Base-by-base conservation (phyloP, 2,888 invertebrate species). In the Meloe dianella region DNA sequence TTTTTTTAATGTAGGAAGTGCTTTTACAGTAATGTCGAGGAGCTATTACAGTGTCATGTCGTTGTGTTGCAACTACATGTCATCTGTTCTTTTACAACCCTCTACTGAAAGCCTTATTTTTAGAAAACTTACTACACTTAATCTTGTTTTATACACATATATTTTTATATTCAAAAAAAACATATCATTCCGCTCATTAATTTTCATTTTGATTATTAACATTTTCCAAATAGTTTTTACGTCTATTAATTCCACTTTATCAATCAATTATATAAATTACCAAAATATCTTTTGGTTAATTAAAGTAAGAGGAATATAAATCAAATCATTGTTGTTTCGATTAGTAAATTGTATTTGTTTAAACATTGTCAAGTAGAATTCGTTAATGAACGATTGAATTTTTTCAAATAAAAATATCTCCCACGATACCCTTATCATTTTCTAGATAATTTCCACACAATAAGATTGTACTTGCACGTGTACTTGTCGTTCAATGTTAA, bases 11-110 rank as follows among this genome's bases (percentile, higher is more conserved):
- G 74, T 68, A 74, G 74, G 74, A 77, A 75, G 74, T 72, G 77
- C 76, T 77, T 77, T 77, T 75, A 76, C 72, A 74, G 76, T 77
- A 80, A 80, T 80, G 80, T 77, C 73, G 72, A 74, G 75, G 71
- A 72, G 78, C 80, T 78, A 80, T 80, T 80, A 80, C 75, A 76
- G 78, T 80, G 80, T 80, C 80, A 80, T 79, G 79, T 80, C 76
- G 78, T 73, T 77, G 76, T 71, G 77, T 72, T 78, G 80, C 78
- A 77, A 76, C 79, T 75, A 79, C 80, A 78, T 80, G 79, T 80
- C 79, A 80, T 78, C 76, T 76, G 75, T 69, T 71, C 73, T 75
- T 77, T 78, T 77, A 78, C 78, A 76, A 75, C 76, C 74, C 69
- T 69, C 72, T 73, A 72, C 70, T 74, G 76, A 77, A 76, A 77